Evolutionary conservation across 2,888 invertebrate species (phyloP).

Genomic region (Fabriciana adippe): DNA sequence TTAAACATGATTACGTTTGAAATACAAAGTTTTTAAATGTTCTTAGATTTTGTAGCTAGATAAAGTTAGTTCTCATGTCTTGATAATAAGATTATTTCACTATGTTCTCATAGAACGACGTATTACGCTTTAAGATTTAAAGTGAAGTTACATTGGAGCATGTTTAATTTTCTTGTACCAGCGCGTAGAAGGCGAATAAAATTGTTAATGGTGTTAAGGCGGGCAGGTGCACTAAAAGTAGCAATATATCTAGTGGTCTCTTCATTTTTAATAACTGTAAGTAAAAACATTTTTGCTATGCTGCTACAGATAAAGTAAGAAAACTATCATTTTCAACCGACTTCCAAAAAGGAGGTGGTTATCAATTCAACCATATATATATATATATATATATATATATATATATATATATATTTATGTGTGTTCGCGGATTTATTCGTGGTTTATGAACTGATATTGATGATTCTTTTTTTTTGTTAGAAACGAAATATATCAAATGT

Average conservation of each 20-base stretch:
- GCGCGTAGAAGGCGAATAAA: conserved; percentile 12
- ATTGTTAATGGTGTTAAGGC: conserved; percentile 18
- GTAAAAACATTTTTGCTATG: conserved; percentile 15
- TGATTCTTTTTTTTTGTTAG: too few relatives aligned
- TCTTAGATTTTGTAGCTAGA: too few relatives aligned
- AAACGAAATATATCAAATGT: too few relatives aligned
- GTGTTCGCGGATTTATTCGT: too few relatives aligned
- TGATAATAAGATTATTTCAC: too few relatives aligned
- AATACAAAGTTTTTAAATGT: too few relatives aligned
- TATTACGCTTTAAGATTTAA: conserved; percentile 5
- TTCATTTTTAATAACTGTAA: conserved; percentile 17
- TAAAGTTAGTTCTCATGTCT: too few relatives aligned
- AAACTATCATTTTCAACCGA: too few relatives aligned
- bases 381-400: too few relatives aligned
- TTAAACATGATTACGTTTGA: too few relatives aligned
- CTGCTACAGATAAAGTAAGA: neutral
- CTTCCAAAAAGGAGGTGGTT: neutral
- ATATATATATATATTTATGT: too few relatives aligned
- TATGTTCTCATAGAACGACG: neutral
- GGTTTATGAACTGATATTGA: too few relatives aligned
- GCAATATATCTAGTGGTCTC: conserved; percentile 17
- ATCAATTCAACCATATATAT: neutral
- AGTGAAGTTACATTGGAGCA: conserved; percentile 9
- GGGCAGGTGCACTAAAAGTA: conserved; percentile 20
- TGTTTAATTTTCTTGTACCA: conserved; percentile 19